Evolutionary conservation across 2,797 vertebrate genomes (phyloP), one percentile per base, ranked within the genome.

Genomic region (Pseudocheirus occidentalis): DNA sequence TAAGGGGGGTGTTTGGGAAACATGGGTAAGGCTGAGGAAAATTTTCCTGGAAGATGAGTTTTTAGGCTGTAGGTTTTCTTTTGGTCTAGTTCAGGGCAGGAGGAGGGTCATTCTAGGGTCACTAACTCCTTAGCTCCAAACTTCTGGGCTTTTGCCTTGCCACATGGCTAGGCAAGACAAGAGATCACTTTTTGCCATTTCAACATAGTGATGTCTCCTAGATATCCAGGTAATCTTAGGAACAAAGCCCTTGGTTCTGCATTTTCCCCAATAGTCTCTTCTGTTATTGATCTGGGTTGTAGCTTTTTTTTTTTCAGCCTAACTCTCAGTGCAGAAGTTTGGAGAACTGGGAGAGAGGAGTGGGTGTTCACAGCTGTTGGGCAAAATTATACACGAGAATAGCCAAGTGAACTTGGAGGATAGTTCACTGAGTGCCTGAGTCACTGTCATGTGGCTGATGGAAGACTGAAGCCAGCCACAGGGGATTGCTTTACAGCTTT

Each of bases 371-470:
- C 95, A 94, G 93, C 94, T 55, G 14, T 94, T 55, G 92, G 94
- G 93, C 97, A 97, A 95, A 93, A 96, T 97, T 97, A 93, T 95
- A 52, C 73, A 94, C 66, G 92, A 97, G 97, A 98, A 98, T 98
- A 98, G 97, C 97, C 92, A 92, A 94, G 93, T 94, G 96, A 98
- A 98, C 97, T 98, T 97, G 97, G 97, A 97, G 94, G 89, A 96
- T 96, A 96, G 97, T 97, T 97, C 95, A n/a, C 95, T 94, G 95
- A 97, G 95, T 95, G 96, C 95, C 97, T 98, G 98, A 98, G 97
- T 98, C 98, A 98, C 94, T 96, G 96, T 98, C 98, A 98, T 97
- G 96, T 98, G 98, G 98, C 98, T 95, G 92, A 73, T 96, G 97
- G 96, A 81, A 87, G 73, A 40, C 73, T 87, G 40, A 87, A 95